Conservation (phyloP, 2,888 invertebrate genomes). For the Pyralis farinalis region DNA sequence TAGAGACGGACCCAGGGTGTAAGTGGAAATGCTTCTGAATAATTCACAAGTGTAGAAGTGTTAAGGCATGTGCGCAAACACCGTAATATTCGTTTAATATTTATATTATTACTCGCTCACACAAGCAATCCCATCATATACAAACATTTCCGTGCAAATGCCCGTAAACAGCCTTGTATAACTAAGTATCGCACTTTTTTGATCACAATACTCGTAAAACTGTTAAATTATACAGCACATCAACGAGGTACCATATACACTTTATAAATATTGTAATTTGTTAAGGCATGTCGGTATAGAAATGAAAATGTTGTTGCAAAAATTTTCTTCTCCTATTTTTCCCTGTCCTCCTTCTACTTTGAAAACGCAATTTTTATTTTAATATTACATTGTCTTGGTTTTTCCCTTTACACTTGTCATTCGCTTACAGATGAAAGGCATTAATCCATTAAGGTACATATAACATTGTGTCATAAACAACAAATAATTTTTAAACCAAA, state of each 20-base stretch:
- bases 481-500: too few relatives aligned
- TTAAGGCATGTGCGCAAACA: conserved; percentile 63
- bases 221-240: conserved; percentile 24
- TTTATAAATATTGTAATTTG: conserved; percentile 28
- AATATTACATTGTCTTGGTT: conserved; percentile 4
- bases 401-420: conserved; percentile 1
- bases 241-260: conserved; percentile 18
- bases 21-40: conserved; percentile 51
- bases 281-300: conserved; percentile 22
- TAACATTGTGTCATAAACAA: too few relatives aligned
- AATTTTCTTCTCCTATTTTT: background rate
- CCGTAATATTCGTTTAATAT: conserved; percentile 67
- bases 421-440: conserved; percentile 3
- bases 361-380: conserved; percentile 5
- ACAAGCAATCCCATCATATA: conserved; percentile 47
- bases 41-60: conserved; percentile 61
- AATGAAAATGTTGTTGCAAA: conserved; percentile 6
- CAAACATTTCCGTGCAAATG: conserved; percentile 42
- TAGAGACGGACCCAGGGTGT: conserved; percentile 24
- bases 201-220: conserved; percentile 30
- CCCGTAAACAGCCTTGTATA: conserved; percentile 37
- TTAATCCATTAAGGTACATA: conserved; percentile 4
- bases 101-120: conserved; percentile 55
- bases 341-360: background rate
- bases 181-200: conserved; percentile 36